These are phyloP conservation scores for Hippopotamus amphibius DNA, from an alignment of 2,113 vertebrate species.

Conservation along the genomic window DNA sequence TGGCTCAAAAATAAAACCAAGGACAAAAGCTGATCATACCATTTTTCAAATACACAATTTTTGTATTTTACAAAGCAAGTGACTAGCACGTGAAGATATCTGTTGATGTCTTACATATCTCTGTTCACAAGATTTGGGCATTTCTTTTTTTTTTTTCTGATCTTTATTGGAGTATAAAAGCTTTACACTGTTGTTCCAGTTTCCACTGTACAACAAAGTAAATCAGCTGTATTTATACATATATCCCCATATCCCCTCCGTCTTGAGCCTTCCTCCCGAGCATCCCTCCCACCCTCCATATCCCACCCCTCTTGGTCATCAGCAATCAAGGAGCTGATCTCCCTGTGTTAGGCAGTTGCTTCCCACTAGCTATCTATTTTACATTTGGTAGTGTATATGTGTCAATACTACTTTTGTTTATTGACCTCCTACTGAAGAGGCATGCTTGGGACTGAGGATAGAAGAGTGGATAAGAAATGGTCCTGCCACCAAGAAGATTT, in stretches of 20 bases:
- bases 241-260: too few species aligned
- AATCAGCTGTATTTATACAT: too few species aligned
- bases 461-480: background rate
- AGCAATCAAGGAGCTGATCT: too few species aligned
- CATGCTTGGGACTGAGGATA: background rate
- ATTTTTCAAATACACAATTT: background rate
- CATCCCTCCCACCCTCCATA: too few species aligned
- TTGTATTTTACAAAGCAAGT: constrained; percentile 23
- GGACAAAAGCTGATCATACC: background rate
- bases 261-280: too few species aligned
- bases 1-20: constrained; percentile 72
- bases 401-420: background rate
- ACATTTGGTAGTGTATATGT: too few species aligned
- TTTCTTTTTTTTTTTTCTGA: background rate
- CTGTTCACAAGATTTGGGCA: background rate
- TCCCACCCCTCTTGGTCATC: too few species aligned
- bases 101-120: background rate
- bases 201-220: too few species aligned
- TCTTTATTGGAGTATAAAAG: too few species aligned
- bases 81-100: background rate
- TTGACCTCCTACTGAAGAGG: background rate
- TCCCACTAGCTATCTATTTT: too few species aligned
- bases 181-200: too few species aligned
- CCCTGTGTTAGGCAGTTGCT: too few species aligned
- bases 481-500: background rate